These are phyloP conservation scores for Ramphastos sulfuratus DNA, from an alignment of 2,113 vertebrate species.

Conservation along the genomic window DNA sequence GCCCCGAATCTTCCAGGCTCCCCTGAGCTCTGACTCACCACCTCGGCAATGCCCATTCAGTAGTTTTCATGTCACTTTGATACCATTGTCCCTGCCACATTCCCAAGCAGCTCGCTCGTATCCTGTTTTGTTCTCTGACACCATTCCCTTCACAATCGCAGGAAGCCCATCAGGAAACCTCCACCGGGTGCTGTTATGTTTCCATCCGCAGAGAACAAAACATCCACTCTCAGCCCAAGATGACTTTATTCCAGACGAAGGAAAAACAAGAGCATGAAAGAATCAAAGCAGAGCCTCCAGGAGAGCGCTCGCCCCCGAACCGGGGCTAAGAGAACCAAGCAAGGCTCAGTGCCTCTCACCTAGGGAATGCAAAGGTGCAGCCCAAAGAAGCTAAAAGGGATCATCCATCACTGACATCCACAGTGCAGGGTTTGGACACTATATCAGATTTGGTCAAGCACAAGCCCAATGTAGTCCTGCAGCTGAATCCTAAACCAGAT, in stretches of 20 bases:
- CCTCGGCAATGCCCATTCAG: slow-evolving; percentile 52
- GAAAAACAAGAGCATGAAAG: slow-evolving; percentile 56
- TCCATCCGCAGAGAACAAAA: slow-evolving; percentile 67
- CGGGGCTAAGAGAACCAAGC: not conserved
- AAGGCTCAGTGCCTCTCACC: not conserved
- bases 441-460: not conserved
- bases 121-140: slow-evolving; percentile 68
- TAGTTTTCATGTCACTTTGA: slow-evolving; percentile 57
- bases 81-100: slow-evolving; percentile 61
- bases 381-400: not conserved
- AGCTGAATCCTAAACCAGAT: not conserved
- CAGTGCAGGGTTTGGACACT: not conserved
- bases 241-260: slow-evolving; percentile 60
- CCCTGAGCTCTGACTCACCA: slow-evolving; percentile 11
- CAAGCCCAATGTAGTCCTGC: not conserved
- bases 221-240: slow-evolving; percentile 53
- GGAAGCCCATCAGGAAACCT: slow-evolving; percentile 65
- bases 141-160: slow-evolving; percentile 64
- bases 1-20: slow-evolving; percentile 1
- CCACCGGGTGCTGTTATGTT: slow-evolving; percentile 44
- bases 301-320: not conserved
- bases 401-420: not conserved
- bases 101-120: slow-evolving; percentile 60
- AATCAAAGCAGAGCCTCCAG: slow-evolving; percentile 23
- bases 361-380: not conserved